Conservation (phyloP, 64 coral and sea anemone genomes). For the Astreopora myriophthalma region DNA sequence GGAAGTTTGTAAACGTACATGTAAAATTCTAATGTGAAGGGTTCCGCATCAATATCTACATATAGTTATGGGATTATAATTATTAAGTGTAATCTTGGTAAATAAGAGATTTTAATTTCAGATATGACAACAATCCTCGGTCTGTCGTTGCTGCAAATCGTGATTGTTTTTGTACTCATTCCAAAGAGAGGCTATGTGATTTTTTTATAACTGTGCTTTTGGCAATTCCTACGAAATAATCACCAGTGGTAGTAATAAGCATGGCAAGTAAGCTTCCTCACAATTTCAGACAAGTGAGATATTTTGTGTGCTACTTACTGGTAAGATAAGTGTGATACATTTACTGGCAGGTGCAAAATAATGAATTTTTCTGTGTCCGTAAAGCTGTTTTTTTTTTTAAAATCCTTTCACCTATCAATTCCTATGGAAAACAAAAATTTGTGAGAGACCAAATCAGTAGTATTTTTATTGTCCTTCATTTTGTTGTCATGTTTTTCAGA, state of each 20-base stretch:
- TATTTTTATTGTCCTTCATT: no score
- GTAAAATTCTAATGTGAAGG: neutral
- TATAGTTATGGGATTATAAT: conserved; percentile 14
- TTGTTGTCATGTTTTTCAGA: neutral
- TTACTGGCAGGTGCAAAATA: conserved; percentile 1
- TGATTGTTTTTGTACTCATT: neutral
- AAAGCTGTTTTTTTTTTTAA: no score
- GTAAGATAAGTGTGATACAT: conserved; percentile 10
- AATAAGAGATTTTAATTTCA: neutral
- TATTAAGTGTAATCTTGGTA: neutral
- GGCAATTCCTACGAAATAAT: neutral
- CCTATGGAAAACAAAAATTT: neutral
- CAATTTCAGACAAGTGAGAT: no score
- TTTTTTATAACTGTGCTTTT: neutral
- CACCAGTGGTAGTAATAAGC: neutral
- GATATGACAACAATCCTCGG: neutral
- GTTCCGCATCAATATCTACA: neutral
- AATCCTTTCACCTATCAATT: no score
- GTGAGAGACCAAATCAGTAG: no score
- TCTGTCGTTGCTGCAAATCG: neutral
- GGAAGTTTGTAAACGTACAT: no score
- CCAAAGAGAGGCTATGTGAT: neutral
- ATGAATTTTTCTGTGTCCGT: neutral
- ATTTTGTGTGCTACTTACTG: no score
- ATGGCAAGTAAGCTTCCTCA: neutral